These are phyloP conservation scores for Ochotona curzoniae DNA, from an alignment of 2,113 vertebrate genomes.

Conservation along the genomic window DNA sequence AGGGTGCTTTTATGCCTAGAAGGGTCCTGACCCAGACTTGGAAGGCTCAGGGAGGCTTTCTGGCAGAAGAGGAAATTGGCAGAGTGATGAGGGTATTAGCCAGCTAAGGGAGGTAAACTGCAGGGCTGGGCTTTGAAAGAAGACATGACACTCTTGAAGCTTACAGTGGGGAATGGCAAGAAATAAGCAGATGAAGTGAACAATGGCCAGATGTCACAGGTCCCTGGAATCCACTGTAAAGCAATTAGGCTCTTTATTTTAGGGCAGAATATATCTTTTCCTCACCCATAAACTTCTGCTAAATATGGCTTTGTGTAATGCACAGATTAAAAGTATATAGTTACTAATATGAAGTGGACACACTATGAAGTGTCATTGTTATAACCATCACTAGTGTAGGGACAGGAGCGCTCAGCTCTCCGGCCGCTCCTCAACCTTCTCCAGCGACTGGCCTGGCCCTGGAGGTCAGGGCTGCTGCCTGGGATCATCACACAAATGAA, in stretches of 20 bases:
- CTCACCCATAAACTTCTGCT: slow-evolving; percentile 8
- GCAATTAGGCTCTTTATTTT: neutral
- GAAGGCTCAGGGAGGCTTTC: neutral
- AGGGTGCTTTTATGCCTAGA: neutral
- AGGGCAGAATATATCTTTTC: neutral
- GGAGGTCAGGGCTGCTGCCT: neutral
- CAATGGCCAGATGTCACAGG: no score
- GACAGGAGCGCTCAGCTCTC: neutral
- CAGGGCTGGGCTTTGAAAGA: neutral
- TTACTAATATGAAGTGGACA: slow-evolving; percentile 6
- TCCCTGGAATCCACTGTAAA: neutral
- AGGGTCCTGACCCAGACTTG: neutral
- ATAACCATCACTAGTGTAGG: neutral
- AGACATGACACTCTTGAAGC: neutral
- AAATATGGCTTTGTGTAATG: neutral
- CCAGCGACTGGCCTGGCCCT: neutral
- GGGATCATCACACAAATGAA: neutral
- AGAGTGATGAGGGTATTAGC: neutral
- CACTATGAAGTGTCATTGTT: neutral
- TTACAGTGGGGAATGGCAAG: neutral
- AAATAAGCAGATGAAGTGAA: neutral
- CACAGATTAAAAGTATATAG: neutral
- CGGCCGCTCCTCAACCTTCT: neutral
- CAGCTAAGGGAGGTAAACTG: neutral
- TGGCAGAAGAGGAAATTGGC: neutral